Conservation (phyloP, 92 coral and sea anemone species). For the Zoanthus sociatus region DNA sequence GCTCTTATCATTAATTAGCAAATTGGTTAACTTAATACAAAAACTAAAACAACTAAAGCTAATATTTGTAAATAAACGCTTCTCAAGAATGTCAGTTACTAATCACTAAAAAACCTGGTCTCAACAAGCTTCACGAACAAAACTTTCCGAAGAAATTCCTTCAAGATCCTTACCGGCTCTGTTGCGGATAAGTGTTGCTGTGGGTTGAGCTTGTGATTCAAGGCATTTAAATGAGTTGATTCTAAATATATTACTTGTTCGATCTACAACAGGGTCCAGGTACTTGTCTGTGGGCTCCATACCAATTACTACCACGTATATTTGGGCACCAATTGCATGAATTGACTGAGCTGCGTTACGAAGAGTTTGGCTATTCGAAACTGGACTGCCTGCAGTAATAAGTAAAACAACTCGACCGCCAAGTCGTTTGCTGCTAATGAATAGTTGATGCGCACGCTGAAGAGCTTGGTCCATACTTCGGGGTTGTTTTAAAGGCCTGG, state of each 20-base stretch:
- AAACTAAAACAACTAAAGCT: too few relatives aligned
- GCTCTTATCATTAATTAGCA: too few relatives aligned
- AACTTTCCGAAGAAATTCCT: not conserved
- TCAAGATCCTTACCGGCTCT: slow-evolving; percentile 12
- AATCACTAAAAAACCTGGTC: too few relatives aligned
- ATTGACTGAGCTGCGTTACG: slow-evolving; percentile 66
- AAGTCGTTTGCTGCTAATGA: slow-evolving; percentile 63
- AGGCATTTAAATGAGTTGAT: slow-evolving; percentile 54
- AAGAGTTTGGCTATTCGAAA: slow-evolving; percentile 50
- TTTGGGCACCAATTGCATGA: slow-evolving; percentile 70
- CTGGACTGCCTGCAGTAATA: slow-evolving; percentile 79
- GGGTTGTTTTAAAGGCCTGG: slow-evolving; percentile 17
- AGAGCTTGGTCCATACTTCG: slow-evolving; percentile 73
- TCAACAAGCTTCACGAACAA: not conserved
- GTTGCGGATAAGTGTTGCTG: slow-evolving; percentile 52
- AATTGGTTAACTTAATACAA: too few relatives aligned
- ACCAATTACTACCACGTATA: slow-evolving; percentile 83
- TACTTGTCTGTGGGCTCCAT: slow-evolving; percentile 61
- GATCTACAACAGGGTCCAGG: slow-evolving; percentile 67
- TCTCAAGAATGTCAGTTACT: too few relatives aligned
- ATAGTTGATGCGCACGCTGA: slow-evolving; percentile 52
- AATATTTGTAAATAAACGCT: too few relatives aligned
- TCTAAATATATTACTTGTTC: slow-evolving; percentile 66
- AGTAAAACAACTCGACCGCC: slow-evolving; percentile 78
- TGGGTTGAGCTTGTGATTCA: slow-evolving; percentile 50